Conservation (phyloP, 1,140 invertebrate species). For the Ostrea edulis region DNA sequence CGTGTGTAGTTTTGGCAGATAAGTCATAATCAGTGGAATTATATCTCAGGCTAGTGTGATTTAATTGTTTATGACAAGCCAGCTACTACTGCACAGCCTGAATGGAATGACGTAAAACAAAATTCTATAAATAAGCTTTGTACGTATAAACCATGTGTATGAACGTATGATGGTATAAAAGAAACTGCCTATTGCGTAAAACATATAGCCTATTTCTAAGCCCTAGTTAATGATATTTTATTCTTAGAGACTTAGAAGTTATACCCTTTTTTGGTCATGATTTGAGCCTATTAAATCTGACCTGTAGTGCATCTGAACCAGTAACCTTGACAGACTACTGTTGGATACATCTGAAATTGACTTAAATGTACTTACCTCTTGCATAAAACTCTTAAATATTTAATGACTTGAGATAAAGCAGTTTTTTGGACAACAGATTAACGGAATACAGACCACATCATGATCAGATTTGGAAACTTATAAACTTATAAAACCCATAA, state of each 20-base stretch:
- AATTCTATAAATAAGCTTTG: not conserved
- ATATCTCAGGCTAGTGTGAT: not conserved
- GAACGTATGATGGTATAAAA: slow-evolving; percentile 4
- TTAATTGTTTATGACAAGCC: not conserved
- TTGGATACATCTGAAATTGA: no score
- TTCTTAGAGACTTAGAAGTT: not conserved
- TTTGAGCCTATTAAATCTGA: not conserved
- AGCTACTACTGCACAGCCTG: not conserved
- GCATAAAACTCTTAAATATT: not conserved
- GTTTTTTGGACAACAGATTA: not conserved
- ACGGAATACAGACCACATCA: not conserved
- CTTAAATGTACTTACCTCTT: no score
- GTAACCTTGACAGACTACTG: not conserved
- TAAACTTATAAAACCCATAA: not conserved
- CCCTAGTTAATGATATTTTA: not conserved
- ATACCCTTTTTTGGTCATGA: not conserved
- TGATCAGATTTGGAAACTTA: not conserved
- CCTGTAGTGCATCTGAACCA: not conserved
- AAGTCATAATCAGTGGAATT: not conserved
- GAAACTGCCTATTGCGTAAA: not conserved
- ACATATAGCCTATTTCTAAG: not conserved
- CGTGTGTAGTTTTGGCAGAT: slow-evolving; percentile 26
- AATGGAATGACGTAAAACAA: slow-evolving; percentile 17
- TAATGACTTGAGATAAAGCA: not conserved
- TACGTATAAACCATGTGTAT: not conserved